Evolutionary conservation across 2,888 invertebrate species (phyloP).

Genomic region (Chrysina gloriosa): DNA sequence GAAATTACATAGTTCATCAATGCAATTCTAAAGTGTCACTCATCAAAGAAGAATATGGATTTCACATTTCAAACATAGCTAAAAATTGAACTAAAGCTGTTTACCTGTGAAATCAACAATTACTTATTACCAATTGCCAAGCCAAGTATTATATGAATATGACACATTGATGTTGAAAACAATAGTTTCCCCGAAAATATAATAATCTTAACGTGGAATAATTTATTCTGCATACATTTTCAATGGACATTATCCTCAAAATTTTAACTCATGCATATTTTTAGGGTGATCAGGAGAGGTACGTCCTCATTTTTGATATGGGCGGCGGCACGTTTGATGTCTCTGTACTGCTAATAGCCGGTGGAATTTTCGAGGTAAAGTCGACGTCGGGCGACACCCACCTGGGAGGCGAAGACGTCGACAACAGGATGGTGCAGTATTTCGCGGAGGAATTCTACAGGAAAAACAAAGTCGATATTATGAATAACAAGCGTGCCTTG

Average conservation of each 20-base stretch:
- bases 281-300: conserved; percentile 61
- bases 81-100: too few species aligned
- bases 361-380: conserved; percentile 73
- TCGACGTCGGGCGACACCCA: conserved; percentile 72
- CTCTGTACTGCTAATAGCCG: conserved; percentile 75
- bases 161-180: too few species aligned
- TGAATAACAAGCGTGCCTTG: conserved; percentile 67
- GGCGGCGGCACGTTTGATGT: conserved; percentile 78
- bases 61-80: too few species aligned
- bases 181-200: too few species aligned
- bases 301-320: conserved; percentile 65
- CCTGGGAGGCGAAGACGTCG: conserved; percentile 68
- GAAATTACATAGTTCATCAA: too few species aligned
- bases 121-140: too few species aligned
- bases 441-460: conserved; percentile 69
- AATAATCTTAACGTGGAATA: background rate
- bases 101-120: too few species aligned
- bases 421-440: conserved; percentile 68
- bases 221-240: background rate
- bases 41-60: too few species aligned
- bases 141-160: too few species aligned
- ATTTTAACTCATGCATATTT: background rate
- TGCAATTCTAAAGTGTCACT: too few species aligned
- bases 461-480: conserved; percentile 68
- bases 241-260: background rate